Percentiles rank a stretch among this genome's conserved stretches.
phyloP scores from a whole-genome alignment of 2,113 vertebrate genomes.

The Bombycilla garrulus region DNA sequence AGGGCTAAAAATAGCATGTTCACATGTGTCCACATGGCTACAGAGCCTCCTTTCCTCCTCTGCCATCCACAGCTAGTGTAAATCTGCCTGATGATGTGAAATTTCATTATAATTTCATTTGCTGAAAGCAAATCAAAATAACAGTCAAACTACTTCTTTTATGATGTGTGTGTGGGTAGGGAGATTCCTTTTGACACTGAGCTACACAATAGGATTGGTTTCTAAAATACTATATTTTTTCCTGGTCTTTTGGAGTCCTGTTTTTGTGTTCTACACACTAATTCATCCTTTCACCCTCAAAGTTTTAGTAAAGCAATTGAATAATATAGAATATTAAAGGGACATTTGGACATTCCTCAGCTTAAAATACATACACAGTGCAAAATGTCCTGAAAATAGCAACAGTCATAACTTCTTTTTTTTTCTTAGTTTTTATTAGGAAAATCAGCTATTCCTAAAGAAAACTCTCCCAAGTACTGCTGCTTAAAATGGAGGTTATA shows the following conservation, averaged over 20 bases:
- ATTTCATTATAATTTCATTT: not conserved
- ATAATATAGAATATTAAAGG: not conserved
- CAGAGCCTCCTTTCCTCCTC: not conserved
- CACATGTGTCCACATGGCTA: rapidly evolving
- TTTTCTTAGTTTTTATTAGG: not conserved
- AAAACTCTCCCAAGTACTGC: not conserved
- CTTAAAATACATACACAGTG: not conserved
- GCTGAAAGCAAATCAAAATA: not conserved
- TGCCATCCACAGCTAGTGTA: not conserved
- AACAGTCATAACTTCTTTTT: not conserved
- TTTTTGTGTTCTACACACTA: not conserved
- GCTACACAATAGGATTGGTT: not conserved
- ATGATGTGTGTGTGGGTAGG: not conserved
- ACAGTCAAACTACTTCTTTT: not conserved
- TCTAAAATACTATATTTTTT: not conserved
- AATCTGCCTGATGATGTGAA: not conserved
- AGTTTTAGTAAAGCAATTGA: not conserved
- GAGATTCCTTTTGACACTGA: not conserved
- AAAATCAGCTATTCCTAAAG: not conserved
- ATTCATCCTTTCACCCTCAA: not conserved
- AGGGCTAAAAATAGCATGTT: not conserved
- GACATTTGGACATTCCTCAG: not conserved
- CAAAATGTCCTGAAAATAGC: not conserved
- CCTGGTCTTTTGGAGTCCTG: not conserved
- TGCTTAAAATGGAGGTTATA: not conserved